Conservation (phyloP, 2,888 invertebrate species). For the Lymantria monacha region DNA sequence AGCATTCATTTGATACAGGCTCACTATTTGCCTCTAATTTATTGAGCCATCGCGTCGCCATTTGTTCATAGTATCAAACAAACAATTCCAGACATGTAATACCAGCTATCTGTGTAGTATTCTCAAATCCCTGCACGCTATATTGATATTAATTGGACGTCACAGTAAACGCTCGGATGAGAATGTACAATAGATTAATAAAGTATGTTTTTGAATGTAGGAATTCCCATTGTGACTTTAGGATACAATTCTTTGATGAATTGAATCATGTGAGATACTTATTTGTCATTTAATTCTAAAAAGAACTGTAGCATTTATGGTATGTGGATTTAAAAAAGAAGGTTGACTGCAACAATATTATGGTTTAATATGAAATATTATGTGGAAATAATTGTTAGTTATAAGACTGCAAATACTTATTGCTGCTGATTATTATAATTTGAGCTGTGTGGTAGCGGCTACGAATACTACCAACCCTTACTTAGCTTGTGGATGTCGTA, state of each 20-base stretch:
- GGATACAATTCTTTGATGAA: slow-evolving; percentile 52
- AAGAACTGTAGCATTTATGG: not conserved
- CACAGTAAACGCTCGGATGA: slow-evolving; percentile 47
- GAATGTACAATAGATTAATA: slow-evolving; percentile 64
- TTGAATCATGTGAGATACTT: slow-evolving; percentile 13
- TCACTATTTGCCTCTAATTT: slow-evolving; percentile 33
- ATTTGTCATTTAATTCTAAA: no score
- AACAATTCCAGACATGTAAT: slow-evolving; percentile 21
- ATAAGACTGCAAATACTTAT: no score
- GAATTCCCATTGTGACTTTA: slow-evolving; percentile 63
- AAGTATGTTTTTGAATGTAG: slow-evolving; percentile 52
- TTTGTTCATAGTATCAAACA: slow-evolving; percentile 17
- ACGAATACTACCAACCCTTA: no score
- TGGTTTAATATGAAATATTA: no score
- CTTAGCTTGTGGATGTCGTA: no score
- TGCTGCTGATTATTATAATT: no score
- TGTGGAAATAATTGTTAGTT: no score
- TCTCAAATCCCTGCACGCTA: slow-evolving; percentile 48
- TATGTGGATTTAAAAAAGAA: not conserved
- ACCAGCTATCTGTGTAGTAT: slow-evolving; percentile 36
- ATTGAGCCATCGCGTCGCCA: slow-evolving; percentile 24
- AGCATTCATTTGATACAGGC: slow-evolving; percentile 15
- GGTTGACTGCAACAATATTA: not conserved
- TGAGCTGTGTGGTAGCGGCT: no score
- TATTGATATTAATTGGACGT: slow-evolving; percentile 71